phyloP scores from a whole-genome alignment of 2,113 vertebrate species.

The Cairina moschata region DNA sequence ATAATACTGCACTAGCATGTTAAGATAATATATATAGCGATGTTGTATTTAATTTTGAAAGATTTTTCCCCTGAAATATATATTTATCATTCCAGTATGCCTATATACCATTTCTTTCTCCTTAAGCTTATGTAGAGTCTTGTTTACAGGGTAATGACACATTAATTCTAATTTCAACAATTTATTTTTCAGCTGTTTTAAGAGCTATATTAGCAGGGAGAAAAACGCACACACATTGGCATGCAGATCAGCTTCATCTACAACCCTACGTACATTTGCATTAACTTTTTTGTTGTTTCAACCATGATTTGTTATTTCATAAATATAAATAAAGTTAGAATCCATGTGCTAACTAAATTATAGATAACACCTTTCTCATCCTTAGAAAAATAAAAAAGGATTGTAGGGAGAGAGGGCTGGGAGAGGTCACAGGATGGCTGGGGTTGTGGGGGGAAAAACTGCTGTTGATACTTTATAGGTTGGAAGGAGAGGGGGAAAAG shows the following conservation, averaged over 20 bases:
- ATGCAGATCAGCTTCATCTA: background rate
- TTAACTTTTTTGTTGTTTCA: background rate
- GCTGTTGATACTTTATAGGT: background rate
- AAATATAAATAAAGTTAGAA: background rate
- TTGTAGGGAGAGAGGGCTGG: background rate
- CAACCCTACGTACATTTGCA: background rate
- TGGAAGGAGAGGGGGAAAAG: background rate
- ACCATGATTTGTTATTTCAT: background rate
- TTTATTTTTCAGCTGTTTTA: background rate
- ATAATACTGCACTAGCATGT: background rate
- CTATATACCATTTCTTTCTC: background rate
- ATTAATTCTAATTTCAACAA: background rate
- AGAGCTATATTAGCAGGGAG: background rate
- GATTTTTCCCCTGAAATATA: background rate
- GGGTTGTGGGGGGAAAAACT: no score
- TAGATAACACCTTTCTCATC: background rate
- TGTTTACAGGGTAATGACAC: background rate
- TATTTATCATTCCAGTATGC: background rate
- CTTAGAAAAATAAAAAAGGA: background rate
- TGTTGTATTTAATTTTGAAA: background rate
- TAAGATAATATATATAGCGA: background rate
- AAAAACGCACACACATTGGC: background rate
- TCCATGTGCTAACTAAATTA: background rate
- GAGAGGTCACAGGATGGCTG: background rate
- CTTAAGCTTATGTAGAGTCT: background rate